These are phyloP conservation scores for Oncorhynchus kisutch DNA, from an alignment of 2,113 vertebrate genomes.

Conservation along the genomic window DNA sequence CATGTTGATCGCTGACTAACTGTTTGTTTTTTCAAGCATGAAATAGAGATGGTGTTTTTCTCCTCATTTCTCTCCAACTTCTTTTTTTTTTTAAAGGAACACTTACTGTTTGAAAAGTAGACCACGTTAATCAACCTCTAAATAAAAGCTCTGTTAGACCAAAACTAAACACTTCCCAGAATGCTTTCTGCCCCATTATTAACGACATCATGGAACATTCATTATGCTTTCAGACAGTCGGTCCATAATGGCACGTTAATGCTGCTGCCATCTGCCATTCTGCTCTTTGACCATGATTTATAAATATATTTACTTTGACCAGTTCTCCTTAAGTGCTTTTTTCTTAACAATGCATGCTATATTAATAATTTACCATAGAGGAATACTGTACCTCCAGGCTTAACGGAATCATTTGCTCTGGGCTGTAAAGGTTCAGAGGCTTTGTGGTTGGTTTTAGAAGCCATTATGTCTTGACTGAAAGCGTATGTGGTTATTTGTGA, in stretches of 20 bases:
- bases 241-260: conserved; percentile 39
- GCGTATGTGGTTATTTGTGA: conserved; percentile 72
- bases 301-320: conserved; percentile 77
- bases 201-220: conserved; percentile 44
- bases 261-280: conserved; percentile 22
- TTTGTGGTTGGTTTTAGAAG: conserved; percentile 81
- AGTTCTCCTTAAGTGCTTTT: conserved; percentile 85
- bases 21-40: neutral
- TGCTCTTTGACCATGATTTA: conserved; percentile 76
- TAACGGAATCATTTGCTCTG: conserved; percentile 83
- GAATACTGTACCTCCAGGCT: conserved; percentile 56
- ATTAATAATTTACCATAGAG: conserved; percentile 90
- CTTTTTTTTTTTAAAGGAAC: neutral
- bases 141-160: neutral
- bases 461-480: conserved; percentile 79
- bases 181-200: conserved; percentile 60
- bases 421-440: conserved; percentile 50
- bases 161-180: conserved; percentile 41
- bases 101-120: neutral
- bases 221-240: conserved; percentile 57
- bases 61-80: neutral
- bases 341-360: conserved; percentile 69
- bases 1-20: neutral
- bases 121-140: conserved; percentile 21
- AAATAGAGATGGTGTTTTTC: neutral